Percentiles rank a stretch among this genome's conserved stretches.
Evolutionary conservation across 2,113 vertebrate species (phyloP).

Genomic region (Chitala chitala): DNA sequence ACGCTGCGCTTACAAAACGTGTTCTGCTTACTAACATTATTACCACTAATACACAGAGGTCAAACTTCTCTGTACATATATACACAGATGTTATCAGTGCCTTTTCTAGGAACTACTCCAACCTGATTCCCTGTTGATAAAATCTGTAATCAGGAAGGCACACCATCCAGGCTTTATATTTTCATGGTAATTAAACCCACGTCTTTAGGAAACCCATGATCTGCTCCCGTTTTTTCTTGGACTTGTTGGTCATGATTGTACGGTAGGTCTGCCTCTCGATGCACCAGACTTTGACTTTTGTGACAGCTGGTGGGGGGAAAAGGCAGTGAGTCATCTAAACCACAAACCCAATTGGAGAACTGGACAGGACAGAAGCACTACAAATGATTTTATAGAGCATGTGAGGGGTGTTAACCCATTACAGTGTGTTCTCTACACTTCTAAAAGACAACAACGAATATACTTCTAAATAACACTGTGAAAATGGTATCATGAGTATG

Average conservation of each 20-base stretch:
- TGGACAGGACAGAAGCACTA: too few species aligned
- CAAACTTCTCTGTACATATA: too few species aligned
- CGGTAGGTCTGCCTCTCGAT: constrained; percentile 70
- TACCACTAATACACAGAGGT: too few species aligned
- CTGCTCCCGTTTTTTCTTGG: constrained; percentile 61
- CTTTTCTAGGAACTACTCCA: neutral
- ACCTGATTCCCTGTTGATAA: neutral
- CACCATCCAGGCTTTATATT: neutral
- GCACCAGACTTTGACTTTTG: constrained; percentile 62
- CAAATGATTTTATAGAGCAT: too few species aligned
- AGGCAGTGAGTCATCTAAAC: neutral
- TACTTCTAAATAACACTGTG: too few species aligned
- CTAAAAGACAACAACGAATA: too few species aligned
- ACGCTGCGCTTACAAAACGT: too few species aligned
- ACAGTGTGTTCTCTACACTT: too few species aligned
- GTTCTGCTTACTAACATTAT: too few species aligned
- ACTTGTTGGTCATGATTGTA: constrained; percentile 67
- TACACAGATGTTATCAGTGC: neutral
- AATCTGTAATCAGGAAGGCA: neutral
- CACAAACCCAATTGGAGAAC: neutral
- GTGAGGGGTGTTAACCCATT: too few species aligned
- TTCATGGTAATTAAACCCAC: constrained; percentile 44
- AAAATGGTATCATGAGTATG: too few species aligned
- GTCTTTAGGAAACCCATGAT: constrained; percentile 64
- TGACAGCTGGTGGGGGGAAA: constrained; percentile 48